Evolutionary conservation across 2,888 invertebrate species (phyloP).

Genomic region (Limenitis camilla): DNA sequence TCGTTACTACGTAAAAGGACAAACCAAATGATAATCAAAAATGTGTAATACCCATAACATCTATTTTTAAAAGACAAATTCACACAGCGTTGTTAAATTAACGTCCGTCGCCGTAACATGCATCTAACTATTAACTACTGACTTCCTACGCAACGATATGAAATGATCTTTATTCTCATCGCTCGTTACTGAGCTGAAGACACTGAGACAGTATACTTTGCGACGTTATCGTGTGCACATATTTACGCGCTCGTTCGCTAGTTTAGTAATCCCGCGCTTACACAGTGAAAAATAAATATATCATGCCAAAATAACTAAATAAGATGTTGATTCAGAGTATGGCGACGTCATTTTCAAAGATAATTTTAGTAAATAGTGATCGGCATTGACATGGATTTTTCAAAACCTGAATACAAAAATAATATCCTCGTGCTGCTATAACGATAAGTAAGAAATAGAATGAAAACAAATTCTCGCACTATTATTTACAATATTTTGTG

Average conservation of each 20-base stretch:
- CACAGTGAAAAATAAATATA: neutral
- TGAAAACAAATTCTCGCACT: too few species aligned
- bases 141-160: conserved; percentile 9
- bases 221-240: conserved; percentile 35
- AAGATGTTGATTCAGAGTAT: neutral
- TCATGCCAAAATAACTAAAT: neutral
- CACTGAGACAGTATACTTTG: conserved; percentile 29
- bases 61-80: neutral
- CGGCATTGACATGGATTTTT: too few species aligned
- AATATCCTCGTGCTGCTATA: too few species aligned
- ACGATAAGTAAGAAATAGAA: too few species aligned
- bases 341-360: too few species aligned
- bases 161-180: conserved; percentile 9
- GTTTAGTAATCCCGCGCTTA: neutral
- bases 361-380: too few species aligned
- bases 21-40: too few species aligned
- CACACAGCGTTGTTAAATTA: neutral
- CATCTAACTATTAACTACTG: neutral
- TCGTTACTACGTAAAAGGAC: too few species aligned
- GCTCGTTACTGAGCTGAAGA: neutral
- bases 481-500: too few species aligned
- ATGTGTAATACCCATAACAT: too few species aligned
- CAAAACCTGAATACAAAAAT: too few species aligned
- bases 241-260: conserved; percentile 3
- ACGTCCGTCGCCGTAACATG: neutral